These are phyloP conservation scores for Pseudochromis fuscus DNA, from an alignment of 2,797 vertebrate species.

Conservation along the genomic window DNA sequence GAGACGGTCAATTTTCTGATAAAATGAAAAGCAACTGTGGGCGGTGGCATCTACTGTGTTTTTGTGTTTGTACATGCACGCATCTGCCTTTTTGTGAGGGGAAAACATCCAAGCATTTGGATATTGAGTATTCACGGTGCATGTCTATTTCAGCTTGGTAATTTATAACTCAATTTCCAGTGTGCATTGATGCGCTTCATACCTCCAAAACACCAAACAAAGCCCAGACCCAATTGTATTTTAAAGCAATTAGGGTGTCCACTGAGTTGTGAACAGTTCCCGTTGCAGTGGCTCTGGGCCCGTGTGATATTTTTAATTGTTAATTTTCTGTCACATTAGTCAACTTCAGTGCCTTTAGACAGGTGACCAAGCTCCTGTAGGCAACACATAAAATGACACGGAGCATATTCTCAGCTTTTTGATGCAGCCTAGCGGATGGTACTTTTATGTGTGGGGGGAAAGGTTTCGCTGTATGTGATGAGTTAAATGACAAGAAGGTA, in stretches of 20 bases:
- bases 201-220: slow-evolving; percentile 84
- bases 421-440: slow-evolving; percentile 31
- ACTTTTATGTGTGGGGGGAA: slow-evolving; percentile 47
- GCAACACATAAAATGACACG: slow-evolving; percentile 46
- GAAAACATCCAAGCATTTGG: slow-evolving; percentile 69
- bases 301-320: slow-evolving; percentile 83
- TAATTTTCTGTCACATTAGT: slow-evolving; percentile 85
- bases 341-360: slow-evolving; percentile 74
- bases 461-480: slow-evolving; percentile 37
- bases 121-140: slow-evolving; percentile 80
- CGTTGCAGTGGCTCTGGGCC: slow-evolving; percentile 66
- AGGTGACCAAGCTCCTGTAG: slow-evolving; percentile 70
- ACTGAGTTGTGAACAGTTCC: slow-evolving; percentile 80
- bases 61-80: background rate
- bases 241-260: slow-evolving; percentile 84
- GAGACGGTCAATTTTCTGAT: slow-evolving; percentile 65
- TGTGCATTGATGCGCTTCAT: slow-evolving; percentile 79
- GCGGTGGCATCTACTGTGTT: slow-evolving; percentile 38
- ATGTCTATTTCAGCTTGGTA: slow-evolving; percentile 82
- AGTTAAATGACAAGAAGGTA: slow-evolving; percentile 63
- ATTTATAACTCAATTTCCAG: slow-evolving; percentile 86
- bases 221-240: slow-evolving; percentile 82
- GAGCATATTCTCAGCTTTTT: slow-evolving; percentile 51
- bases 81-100: slow-evolving; percentile 47
- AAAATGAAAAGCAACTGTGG: slow-evolving; percentile 64